Evolutionary conservation across 2,888 invertebrate genomes (phyloP).

Genomic region (Macrosiphum euphorbiae): DNA sequence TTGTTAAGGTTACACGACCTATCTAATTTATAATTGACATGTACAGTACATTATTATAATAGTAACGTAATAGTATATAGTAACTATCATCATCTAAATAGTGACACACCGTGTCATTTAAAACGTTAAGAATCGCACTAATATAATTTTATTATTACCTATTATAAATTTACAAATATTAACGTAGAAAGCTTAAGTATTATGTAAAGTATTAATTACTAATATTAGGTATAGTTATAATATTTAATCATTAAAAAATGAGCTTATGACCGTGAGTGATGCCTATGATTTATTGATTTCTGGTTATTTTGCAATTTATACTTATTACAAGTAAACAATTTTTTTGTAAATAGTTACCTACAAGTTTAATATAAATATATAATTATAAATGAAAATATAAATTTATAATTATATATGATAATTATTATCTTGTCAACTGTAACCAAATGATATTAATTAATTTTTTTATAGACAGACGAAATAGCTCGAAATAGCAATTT

Average conservation of each 20-base stretch:
- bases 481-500: conserved; percentile 18
- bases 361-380: too few relatives aligned
- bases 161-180: not conserved
- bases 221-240: not conserved
- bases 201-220: not conserved
- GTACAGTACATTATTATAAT: not conserved
- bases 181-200: not conserved
- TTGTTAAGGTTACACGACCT: not conserved
- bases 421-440: not conserved
- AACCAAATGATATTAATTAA: not conserved
- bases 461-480: not conserved
- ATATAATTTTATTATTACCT: not conserved
- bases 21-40: not conserved
- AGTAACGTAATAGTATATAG: not conserved
- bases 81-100: not conserved
- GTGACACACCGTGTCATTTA: not conserved
- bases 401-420: too few relatives aligned
- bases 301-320: not conserved
- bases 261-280: not conserved
- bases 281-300: not conserved
- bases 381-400: too few relatives aligned
- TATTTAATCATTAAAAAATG: not conserved
- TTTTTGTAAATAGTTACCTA: not conserved
- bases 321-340: not conserved
- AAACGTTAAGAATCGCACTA: not conserved